A percentile compares a stretch with the other conserved stretches of the same genome.
Evolutionary conservation across 2,113 vertebrate species (phyloP).

Genomic region (Pionites leucogaster): DNA sequence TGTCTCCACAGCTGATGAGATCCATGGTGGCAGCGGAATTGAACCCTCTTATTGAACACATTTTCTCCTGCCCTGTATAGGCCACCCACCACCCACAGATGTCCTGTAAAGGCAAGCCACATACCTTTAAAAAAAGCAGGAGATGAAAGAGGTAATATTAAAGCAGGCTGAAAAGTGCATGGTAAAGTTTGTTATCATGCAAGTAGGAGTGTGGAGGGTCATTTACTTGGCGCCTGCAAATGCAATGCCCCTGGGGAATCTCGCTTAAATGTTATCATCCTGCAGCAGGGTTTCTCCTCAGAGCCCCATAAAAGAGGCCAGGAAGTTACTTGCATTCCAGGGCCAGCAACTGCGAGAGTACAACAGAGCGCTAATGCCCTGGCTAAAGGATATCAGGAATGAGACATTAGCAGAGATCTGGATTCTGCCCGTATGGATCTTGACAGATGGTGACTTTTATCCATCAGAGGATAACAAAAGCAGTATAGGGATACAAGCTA

Average conservation of each 20-base stretch:
- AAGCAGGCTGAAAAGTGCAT: not conserved
- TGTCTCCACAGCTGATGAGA: not conserved
- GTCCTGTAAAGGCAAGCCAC: not conserved
- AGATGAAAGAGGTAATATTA: conserved; percentile 5
- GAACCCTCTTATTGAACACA: not conserved
- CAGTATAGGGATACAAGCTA: not conserved
- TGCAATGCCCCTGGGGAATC: not conserved
- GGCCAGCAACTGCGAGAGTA: not conserved
- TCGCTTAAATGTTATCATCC: not conserved
- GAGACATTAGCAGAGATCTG: not conserved
- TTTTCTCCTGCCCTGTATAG: not conserved
- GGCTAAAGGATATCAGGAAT: not conserved
- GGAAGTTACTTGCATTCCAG: conserved; percentile 22
- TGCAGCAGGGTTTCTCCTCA: not conserved
- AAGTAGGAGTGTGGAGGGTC: not conserved
- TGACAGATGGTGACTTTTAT: not conserved
- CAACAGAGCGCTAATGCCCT: not conserved
- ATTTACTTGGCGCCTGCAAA: not conserved
- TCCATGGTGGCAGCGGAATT: not conserved
- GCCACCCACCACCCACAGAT: not conserved
- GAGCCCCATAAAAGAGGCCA: not conserved
- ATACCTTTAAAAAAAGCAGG: not conserved
- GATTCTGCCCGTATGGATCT: not conserved
- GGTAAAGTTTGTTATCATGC: not conserved
- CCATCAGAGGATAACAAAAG: not conserved